Evolutionary conservation across 2,888 invertebrate genomes (phyloP), one percentile per base, ranked within the genome.

Genomic region (Galerucella pusilla): DNA sequence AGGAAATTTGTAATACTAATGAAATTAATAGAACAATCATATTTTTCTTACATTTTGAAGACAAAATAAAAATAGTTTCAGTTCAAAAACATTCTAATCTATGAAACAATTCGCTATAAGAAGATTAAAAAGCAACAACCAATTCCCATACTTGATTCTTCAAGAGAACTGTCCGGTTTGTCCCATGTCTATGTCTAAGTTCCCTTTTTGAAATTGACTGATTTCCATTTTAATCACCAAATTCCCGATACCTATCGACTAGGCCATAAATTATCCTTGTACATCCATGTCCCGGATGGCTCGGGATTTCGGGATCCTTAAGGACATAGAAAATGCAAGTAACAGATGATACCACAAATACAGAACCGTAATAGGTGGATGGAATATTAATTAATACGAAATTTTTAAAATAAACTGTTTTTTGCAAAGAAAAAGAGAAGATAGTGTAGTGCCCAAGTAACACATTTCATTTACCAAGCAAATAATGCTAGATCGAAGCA

Each of bases 251-350:
- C 64, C 64, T 65, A 68, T 68, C 57, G 68, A 68, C 68, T 35
- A 59, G 42, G n/a, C 68, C 68, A 68, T 68, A 68, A 68, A 68
- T 68, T 68, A 68, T 68, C 68, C 57, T 68, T 59, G 68, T 68
- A 68, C 20, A 57, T 68, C 59, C 45, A 57, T 45, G 42, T 68
- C 57, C 59, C 59, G 16, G 46, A 20, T 65, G 46, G 64, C 64
- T 65, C 45, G 11, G 20, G 64, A 65, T 46, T 46, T 65, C 46
- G 46, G 68, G 57, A 68, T 68, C 35, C 68, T 57, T 57, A 54
- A 57, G 68, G 68, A 68, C 42, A 57, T 42, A 59, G 54, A 57
- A 68, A 68, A 68, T 68, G 42, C 57, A 68, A 68, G 68, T 68
- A 68, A 68, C 68, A 68, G 68, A 68, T 68, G 68, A n/a, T 42